Evolutionary conservation across 2,888 invertebrate genomes (phyloP), one percentile per base, ranked within the genome.

Genomic region (Ochropacha duplaris): DNA sequence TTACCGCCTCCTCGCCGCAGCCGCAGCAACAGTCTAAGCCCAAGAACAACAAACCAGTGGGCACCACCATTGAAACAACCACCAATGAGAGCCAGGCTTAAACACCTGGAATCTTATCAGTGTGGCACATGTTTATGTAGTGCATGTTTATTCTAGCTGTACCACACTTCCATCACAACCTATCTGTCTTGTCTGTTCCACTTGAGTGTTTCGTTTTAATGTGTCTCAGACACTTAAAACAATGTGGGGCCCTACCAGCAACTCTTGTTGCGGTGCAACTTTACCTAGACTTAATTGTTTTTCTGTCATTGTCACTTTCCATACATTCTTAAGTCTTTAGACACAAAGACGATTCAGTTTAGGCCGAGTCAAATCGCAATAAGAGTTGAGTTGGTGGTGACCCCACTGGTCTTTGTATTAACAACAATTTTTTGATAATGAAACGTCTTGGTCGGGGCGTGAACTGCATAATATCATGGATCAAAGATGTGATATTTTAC

Each of bases 61-160:
- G 87, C 71, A 81, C 90, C 69, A 87, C 86, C 74, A 87, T 88
- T 54, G 92, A 92, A 71, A 84, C 89, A 62, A 89, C 92, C 71
- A 89, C 91, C 76, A 91, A 90, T 74, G 93, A 93, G 84, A 93
- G 93, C 84, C 92, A 93, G 83, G 93, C 93, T 77, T 93, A 84
- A 86, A 65, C 65, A 71, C 70, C 69, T 59, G 69, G 73, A 71
- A 57, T 59, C 68, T 60, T 63, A 66, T 66, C 65, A 57, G 72
- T 79, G 86, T 80, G 87, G 84, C 84, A 81, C 82, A 75, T 66
- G 71, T 69, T 75, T 75, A 74, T 62, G 86, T 88, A 88, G 88
- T 87, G 83, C 75, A 82, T 85, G 78, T 87, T 79, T 74, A 81
- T 83, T 81, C 79, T 86, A 85, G 83, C 76, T 73, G 86, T 84